Percentiles rank a stretch among this genome's conserved stretches.
phyloP scores from a whole-genome alignment of 2,888 invertebrate species.

The Halocaridina rubra region DNA sequence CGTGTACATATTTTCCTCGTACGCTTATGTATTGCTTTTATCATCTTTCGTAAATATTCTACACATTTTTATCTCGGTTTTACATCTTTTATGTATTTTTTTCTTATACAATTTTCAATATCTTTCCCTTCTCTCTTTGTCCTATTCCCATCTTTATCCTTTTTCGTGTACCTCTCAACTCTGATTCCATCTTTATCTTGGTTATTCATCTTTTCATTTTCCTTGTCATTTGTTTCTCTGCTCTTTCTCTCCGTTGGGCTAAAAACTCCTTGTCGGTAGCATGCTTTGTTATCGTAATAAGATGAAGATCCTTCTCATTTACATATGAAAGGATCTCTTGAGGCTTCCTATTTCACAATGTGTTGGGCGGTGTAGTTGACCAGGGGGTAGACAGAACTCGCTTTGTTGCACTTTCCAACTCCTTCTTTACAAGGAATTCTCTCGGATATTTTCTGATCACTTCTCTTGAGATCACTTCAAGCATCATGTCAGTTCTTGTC shows the following conservation, averaged over 20 bases:
- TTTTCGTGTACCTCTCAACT: neutral
- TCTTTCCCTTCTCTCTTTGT: constrained; percentile 4
- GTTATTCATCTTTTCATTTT: neutral
- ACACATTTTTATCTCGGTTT: too few species aligned
- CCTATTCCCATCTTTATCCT: neutral
- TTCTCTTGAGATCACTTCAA: neutral
- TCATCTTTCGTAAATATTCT: too few species aligned
- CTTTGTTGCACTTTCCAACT: constrained; percentile 17
- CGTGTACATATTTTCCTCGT: too few species aligned
- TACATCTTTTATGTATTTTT: too few species aligned
- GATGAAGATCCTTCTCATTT: constrained; percentile 57
- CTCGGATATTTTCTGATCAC: too few species aligned
- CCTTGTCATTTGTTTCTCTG: neutral
- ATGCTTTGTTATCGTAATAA: constrained; percentile 56
- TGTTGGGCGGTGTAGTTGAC: constrained; percentile 46
- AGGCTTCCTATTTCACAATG: constrained; percentile 58
- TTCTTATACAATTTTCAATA: neutral
- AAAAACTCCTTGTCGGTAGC: constrained; percentile 44
- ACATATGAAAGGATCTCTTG: constrained; percentile 51
- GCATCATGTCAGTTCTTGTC: neutral
- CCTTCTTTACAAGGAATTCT: constrained; percentile 13
- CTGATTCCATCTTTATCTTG: too few species aligned
- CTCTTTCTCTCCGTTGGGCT: neutral
- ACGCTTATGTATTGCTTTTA: too few species aligned
- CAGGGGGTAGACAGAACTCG: constrained; percentile 20